Evolutionary conservation across 2,888 invertebrate genomes (phyloP).

Genomic region (Boloria euphrosyne): DNA sequence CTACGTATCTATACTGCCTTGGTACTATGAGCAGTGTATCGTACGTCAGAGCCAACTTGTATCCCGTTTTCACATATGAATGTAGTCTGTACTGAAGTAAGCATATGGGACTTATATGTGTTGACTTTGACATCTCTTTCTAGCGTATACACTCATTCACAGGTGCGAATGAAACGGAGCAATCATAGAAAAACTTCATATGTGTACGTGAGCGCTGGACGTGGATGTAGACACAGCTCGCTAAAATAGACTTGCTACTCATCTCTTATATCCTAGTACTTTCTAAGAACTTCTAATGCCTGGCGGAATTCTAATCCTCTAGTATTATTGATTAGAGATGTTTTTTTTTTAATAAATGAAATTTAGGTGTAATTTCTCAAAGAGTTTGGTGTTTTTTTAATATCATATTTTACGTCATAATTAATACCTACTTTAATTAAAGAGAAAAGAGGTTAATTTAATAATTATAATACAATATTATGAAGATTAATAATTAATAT

Average conservation of each 20-base stretch:
- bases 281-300: conserved; percentile 83
- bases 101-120: conserved; percentile 35
- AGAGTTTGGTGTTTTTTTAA: no score
- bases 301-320: conserved; percentile 61
- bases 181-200: conserved; percentile 59
- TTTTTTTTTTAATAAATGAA: not conserved
- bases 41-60: conserved; percentile 38
- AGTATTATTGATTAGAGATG: not conserved
- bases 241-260: conserved; percentile 60
- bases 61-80: conserved; percentile 38
- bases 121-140: conserved; percentile 48
- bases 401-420: no score
- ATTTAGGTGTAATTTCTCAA: no score
- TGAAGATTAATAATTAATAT: no score
- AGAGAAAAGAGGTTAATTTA: no score
- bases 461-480: no score
- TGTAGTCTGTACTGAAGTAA: conserved; percentile 34
- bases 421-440: no score
- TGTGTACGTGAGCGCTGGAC: conserved; percentile 55
- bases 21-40: conserved; percentile 43
- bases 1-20: conserved; percentile 43
- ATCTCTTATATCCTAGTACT: conserved; percentile 71
- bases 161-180: conserved; percentile 59
- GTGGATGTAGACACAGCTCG: conserved; percentile 63
- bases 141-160: conserved; percentile 28